phyloP scores from a whole-genome alignment of 2,797 vertebrate species.

The Enteromius anoplus region DNA sequence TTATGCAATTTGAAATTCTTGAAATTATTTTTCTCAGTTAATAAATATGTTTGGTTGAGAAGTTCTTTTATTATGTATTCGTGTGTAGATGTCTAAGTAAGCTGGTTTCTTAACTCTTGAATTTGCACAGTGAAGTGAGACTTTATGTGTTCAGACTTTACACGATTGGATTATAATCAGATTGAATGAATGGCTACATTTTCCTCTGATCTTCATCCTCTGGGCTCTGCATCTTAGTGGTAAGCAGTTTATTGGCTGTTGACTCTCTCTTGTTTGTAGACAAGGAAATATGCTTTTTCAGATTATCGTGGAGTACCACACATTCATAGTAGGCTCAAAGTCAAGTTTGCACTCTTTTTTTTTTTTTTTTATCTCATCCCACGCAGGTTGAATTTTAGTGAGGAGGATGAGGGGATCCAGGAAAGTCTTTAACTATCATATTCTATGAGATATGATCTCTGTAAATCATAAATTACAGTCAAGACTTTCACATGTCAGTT shows the following conservation, averaged over 20 bases:
- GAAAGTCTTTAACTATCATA: not conserved
- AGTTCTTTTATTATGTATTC: not conserved
- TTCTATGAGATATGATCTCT: not conserved
- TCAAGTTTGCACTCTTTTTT: conserved; percentile 3
- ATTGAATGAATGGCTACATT: not conserved
- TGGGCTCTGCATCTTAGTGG: not conserved
- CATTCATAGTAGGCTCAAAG: not conserved
- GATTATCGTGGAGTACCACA: too few relatives aligned
- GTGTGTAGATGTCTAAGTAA: not conserved
- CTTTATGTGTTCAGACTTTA: not conserved
- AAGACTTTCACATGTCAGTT: not conserved
- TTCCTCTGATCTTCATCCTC: conserved; percentile 14
- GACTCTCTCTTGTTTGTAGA: not conserved
- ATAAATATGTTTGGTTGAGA: conserved; percentile 20
- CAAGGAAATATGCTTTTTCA: not conserved
- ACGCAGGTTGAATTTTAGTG: not conserved
- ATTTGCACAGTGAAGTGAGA: conserved; percentile 47
- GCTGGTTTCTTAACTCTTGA: conserved; percentile 24
- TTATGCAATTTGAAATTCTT: conserved; percentile 11
- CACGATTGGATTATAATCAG: not conserved
- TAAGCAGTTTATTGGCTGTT: conserved; percentile 2
- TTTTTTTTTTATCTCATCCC: not conserved
- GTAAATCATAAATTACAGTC: conserved; percentile 18
- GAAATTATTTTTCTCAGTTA: not conserved
- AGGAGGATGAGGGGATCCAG: not conserved